Base-by-base conservation (phyloP, 2,797 vertebrate genomes). In the Diplodus sargus region DNA sequence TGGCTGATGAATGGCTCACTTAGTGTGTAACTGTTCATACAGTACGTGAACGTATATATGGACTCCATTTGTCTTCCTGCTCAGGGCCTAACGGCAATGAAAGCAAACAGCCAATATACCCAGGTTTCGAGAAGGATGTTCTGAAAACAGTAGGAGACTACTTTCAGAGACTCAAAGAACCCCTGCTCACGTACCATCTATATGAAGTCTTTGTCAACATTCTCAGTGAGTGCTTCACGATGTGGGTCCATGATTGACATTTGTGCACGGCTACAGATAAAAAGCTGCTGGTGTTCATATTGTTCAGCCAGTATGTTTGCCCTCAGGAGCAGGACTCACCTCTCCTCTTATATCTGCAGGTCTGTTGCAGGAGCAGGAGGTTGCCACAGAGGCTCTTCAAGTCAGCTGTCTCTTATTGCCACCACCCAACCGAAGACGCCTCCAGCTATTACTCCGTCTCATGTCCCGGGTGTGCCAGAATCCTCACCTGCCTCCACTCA, bases 191-290 rank as follows among this genome's bases (percentile, higher is more conserved):
- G 0, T 99, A 97, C 90, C 92, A 96, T 74, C 96, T 99, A 16
- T 98, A 98, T 86, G 98, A 99, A 89, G 93, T 97, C 63, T 98
- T 98, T 90, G 97, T 99, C 91, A 97, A 96, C 85, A 96, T 97
- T 47, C 90, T 99, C 84, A 97, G 98, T 99, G 93, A 96, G 97
- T 93, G 39, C 47, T 25, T 43, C 92, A 47, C 20, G 18, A 2
- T 25, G n/a, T 56, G 56, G 23, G 53, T 65, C 47, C 12, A 15
- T 18, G 2, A 4, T n/a, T 25, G 28, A 61, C 67, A 54, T 28
- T 43, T 71, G 23, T 39, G 14, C 43, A 12, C n/a, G 10, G 62
- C 43, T 7, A 6, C 49, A 60, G 49, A 79, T 39, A 15, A 59
- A 61, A 23, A 22, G 56, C 56, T 52, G 70, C 25, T 23, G 30